phyloP scores from a whole-genome alignment of 2,113 vertebrate species.

The Symphodus melops region DNA sequence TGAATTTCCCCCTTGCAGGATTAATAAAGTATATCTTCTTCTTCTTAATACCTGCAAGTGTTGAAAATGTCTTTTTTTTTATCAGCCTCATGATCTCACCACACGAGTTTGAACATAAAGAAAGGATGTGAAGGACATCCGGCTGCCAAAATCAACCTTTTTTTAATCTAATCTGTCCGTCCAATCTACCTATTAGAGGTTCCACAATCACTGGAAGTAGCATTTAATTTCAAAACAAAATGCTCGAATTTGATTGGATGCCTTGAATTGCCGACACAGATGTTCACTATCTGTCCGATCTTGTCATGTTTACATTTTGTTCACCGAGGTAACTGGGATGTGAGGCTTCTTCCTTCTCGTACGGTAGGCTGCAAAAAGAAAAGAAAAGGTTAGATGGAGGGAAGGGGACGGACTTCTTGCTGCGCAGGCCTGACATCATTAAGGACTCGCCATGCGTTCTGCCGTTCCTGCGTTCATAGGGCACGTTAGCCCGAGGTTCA shows the following conservation, averaged over 20 bases:
- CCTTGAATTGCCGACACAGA: conserved; percentile 33
- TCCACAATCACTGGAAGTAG: conserved; percentile 54
- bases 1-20: too few relatives aligned
- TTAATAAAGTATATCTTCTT: too few relatives aligned
- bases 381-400: conserved; percentile 9
- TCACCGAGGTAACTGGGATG: conserved; percentile 6
- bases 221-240: conserved; percentile 66
- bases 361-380: neutral
- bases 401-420: conserved; percentile 35
- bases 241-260: conserved; percentile 59
- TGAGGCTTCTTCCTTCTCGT: conserved; percentile 6
- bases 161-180: conserved; percentile 66
- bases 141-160: conserved; percentile 49
- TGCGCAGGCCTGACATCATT: conserved; percentile 69
- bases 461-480: conserved; percentile 67
- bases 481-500: conserved; percentile 76
- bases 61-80: conserved; percentile 31
- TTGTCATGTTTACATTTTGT: conserved; percentile 25
- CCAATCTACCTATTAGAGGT: conserved; percentile 61
- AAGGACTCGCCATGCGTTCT: conserved; percentile 70
- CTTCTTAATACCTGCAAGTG: conserved; percentile 13
- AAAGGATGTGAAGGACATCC: conserved; percentile 58
- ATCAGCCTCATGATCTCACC: conserved; percentile 35
- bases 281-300: conserved; percentile 48
- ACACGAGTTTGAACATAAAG: conserved; percentile 45